Evolutionary conservation across 2,113 vertebrate species (phyloP).

Genomic region (Thalassarche chlororhynchos): DNA sequence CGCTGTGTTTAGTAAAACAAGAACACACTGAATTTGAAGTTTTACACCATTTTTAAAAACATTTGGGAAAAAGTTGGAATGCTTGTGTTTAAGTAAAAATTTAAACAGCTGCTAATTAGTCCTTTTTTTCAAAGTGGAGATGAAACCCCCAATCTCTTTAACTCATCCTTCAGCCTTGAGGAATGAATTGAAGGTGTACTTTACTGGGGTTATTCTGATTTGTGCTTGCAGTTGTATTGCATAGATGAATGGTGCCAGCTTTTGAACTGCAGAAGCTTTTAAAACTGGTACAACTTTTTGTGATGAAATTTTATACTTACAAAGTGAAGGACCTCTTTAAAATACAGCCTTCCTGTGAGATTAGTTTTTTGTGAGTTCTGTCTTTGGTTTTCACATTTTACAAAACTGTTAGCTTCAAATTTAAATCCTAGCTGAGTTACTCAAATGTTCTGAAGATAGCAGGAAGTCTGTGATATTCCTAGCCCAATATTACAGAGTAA

Average conservation of each 20-base stretch:
- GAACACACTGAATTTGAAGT: background rate
- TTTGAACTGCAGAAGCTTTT: background rate
- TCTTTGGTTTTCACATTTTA: background rate
- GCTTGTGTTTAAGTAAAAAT: background rate
- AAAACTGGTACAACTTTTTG: background rate
- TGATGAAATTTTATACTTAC: background rate
- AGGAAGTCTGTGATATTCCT: background rate
- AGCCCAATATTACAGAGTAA: background rate
- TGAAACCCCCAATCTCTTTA: background rate
- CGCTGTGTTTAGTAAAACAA: background rate
- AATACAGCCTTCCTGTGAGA: background rate
- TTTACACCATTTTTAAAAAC: background rate
- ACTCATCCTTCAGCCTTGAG: background rate
- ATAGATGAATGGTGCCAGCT: background rate
- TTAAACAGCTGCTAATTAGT: background rate
- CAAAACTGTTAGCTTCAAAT: background rate
- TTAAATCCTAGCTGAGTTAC: background rate
- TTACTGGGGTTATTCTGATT: background rate
- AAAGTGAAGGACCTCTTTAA: background rate
- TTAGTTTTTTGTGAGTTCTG: background rate
- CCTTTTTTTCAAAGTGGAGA: background rate
- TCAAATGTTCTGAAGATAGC: background rate
- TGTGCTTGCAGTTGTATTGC: background rate
- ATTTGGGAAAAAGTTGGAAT: background rate
- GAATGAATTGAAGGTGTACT: background rate